phyloP scores from a whole-genome alignment of 2,888 invertebrate species.

The Cepaea hortensis region DNA sequence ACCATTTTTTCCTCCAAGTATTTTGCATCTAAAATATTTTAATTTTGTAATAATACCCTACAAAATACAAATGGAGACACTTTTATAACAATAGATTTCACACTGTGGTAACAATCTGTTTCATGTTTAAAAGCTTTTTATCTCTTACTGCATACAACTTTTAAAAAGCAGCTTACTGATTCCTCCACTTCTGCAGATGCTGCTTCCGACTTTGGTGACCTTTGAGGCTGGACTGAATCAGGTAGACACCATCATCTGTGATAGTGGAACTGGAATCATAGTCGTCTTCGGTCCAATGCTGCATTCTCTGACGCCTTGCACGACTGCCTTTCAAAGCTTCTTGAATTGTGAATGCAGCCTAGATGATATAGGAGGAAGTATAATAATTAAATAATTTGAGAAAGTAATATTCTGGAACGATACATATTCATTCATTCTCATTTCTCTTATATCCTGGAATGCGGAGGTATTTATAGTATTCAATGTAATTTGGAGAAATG shows the following conservation, averaged over 20 bases:
- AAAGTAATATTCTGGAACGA: too few species aligned
- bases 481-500: too few species aligned
- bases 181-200: conserved; percentile 42
- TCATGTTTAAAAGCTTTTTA: too few species aligned
- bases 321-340: conserved; percentile 67
- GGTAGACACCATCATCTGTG: conserved; percentile 61
- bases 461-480: too few species aligned
- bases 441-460: too few species aligned
- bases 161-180: conserved; percentile 28
- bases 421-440: too few species aligned
- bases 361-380: neutral
- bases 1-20: too few species aligned
- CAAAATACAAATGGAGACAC: too few species aligned
- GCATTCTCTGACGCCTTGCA: conserved; percentile 53
- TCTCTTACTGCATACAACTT: neutral
- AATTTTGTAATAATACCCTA: too few species aligned
- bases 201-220: conserved; percentile 60
- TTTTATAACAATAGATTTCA: too few species aligned
- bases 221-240: conserved; percentile 66
- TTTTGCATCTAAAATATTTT: too few species aligned
- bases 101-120: too few species aligned
- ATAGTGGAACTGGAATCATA: conserved; percentile 43
- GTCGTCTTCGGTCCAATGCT: conserved; percentile 48
- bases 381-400: neutral
- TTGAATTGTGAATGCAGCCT: conserved; percentile 69